A percentile compares a stretch with the other conserved stretches of the same genome.
Conservation (phyloP, 2,888 invertebrate genomes). For the Cheilosia soror region DNA sequence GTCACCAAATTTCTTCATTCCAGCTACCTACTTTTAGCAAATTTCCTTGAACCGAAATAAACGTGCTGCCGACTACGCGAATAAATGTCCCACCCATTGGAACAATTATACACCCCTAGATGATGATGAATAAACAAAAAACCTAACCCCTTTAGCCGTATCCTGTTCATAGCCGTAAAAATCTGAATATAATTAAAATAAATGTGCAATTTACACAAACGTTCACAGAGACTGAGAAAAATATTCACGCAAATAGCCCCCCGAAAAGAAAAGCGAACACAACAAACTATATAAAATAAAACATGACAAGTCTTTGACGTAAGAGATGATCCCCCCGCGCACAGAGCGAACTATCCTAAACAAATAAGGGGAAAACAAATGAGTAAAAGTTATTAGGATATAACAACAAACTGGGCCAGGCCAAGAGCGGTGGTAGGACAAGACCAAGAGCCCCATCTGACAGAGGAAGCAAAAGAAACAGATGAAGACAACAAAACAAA, state of each 20-base stretch:
- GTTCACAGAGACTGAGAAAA: constrained; percentile 4
- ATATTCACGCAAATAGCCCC: constrained; percentile 19
- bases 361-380: background rate
- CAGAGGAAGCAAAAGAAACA: constrained; percentile 26
- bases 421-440: background rate
- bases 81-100: constrained; percentile 8
- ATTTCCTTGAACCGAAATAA: too few relatives aligned
- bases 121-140: background rate
- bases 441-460: background rate
- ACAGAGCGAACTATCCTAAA: background rate
- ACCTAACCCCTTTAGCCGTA: constrained; percentile 36
- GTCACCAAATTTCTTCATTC: too few relatives aligned
- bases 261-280: constrained; percentile 23
- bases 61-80: background rate
- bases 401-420: constrained; percentile 44
- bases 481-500: constrained; percentile 31
- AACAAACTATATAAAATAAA: constrained; percentile 47
- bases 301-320: constrained; percentile 66
- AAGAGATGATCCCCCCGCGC: constrained; percentile 46
- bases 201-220: constrained; percentile 39
- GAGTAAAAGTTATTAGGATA: constrained; percentile 39
- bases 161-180: constrained; percentile 51
- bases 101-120: background rate
- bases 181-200: constrained; percentile 52
- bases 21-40: too few relatives aligned